phyloP scores from a whole-genome alignment of 1,140 invertebrate genomes.

The Tetranychus cinnabarinus region DNA sequence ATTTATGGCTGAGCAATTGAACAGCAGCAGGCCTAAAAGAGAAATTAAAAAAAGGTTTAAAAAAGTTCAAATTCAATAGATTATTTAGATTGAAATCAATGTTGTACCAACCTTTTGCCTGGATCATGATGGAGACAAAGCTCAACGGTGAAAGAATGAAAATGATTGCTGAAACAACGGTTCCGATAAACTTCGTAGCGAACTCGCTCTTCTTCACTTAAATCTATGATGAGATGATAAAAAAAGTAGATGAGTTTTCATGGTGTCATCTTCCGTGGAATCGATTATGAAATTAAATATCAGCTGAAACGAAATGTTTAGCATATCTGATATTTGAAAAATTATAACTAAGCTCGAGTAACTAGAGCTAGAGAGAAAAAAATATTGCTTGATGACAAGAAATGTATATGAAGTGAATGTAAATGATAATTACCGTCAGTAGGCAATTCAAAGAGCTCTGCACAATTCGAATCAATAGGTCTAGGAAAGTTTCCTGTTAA shows the following conservation, averaged over 20 bases:
- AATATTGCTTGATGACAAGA: too few species aligned
- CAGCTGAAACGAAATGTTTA: background rate
- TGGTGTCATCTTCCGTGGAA: background rate
- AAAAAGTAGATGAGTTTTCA: background rate
- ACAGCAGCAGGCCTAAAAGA: constrained; percentile 17
- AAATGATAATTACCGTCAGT: background rate
- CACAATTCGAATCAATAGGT: constrained; percentile 39
- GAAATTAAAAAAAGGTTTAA: constrained; percentile 2
- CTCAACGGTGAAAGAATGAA: constrained; percentile 43
- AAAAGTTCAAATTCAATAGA: background rate
- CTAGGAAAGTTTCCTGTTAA: constrained; percentile 48
- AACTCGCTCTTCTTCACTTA: constrained; percentile 10
- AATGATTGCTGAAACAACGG: constrained; percentile 39
- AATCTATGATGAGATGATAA: constrained; percentile 1
- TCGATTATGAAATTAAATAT: background rate
- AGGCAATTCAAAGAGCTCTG: constrained; percentile 26
- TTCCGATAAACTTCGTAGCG: constrained; percentile 14
- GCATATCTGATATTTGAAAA: background rate
- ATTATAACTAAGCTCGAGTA: background rate
- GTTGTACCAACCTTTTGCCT: constrained; percentile 32
- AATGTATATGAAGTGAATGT: too few species aligned
- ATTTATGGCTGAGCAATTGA: constrained; percentile 37
- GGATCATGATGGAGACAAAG: constrained; percentile 40
- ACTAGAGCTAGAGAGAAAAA: background rate
- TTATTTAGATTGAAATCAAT: background rate